Conservation (phyloP, 2,888 invertebrate genomes). For the Maniola hyperantus region DNA sequence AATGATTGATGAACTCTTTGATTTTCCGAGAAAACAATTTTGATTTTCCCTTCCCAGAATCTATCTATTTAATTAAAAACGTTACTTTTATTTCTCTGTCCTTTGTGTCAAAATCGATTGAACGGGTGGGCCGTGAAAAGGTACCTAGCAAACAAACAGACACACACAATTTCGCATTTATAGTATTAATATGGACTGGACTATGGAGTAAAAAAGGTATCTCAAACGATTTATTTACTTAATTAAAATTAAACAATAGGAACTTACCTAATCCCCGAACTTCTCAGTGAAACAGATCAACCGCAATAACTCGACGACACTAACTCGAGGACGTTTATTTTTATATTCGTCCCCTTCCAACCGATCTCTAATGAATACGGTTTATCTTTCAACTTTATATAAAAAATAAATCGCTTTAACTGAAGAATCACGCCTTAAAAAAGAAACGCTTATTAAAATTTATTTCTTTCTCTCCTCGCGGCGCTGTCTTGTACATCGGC, state of each 20-base stretch:
- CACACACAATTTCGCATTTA: no score
- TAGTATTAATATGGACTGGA: no score
- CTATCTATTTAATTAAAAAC: no score
- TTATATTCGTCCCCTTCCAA: slow-evolving; percentile 79
- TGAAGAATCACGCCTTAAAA: slow-evolving; percentile 83
- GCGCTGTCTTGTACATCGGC: slow-evolving; percentile 79
- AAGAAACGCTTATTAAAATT: slow-evolving; percentile 83
- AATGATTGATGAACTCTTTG: no score
- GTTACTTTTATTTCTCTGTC: no score
- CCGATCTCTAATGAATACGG: slow-evolving; percentile 82
- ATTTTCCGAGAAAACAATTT: no score
- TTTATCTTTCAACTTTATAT: slow-evolving; percentile 80
- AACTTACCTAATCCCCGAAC: slow-evolving; percentile 2
- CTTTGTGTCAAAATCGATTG: no score
- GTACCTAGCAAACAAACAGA: no score
- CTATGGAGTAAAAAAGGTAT: no score
- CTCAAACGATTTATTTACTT: background rate
- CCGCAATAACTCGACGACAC: slow-evolving; percentile 81
- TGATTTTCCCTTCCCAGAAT: no score
- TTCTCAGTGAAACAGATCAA: slow-evolving; percentile 59
- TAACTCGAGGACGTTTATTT: slow-evolving; percentile 75
- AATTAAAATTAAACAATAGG: background rate
- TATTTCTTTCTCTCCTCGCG: slow-evolving; percentile 81
- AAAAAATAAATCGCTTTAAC: slow-evolving; percentile 83
- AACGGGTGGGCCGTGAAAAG: no score